Base-by-base conservation (phyloP, 2,797 vertebrate species). In the Myiotriccus ornatus region DNA sequence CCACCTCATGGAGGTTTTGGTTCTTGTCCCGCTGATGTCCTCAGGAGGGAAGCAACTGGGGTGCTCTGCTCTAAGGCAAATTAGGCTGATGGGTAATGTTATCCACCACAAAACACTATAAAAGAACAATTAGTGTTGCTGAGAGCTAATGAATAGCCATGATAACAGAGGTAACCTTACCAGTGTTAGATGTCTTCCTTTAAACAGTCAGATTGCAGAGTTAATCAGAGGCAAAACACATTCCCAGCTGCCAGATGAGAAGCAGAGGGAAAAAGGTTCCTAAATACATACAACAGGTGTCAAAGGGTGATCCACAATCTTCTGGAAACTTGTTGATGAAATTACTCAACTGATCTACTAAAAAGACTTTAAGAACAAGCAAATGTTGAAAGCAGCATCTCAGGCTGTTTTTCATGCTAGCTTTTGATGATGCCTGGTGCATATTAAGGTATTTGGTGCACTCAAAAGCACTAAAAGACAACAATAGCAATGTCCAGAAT, bases 291-390 rank as follows among this genome's bases (percentile, higher is more conserved):
- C 6, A 84, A 86, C 1, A 8, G 11, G 37, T 60, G 43, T 64
- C 67, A 74, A 74, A 77, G 11, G 35, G 46, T 0, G 0, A 84
- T 76, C 35, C 1, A 9, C 41, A 77, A 74, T 84, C 70, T 80
- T 70, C 86, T 84, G 67, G 60, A 85, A 84, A 93, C 32, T 81
- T 91, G 69, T n/a, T 73, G 49, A 59, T 90, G 85, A 83, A 93
- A 95, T 90, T 60, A 89, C 55, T 89, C 85, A 96, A 49, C 37
- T 60, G 56, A 84, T 68, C 69, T 86, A 79, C 65, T 89, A 83
- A 77, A 82, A 81, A 85, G 56, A 68, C 62, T 87, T 71, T 90
- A 94, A 79, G 52, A 71, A 93, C 1, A 10, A 79, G 28, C n/a
- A 87, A 91, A 91, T 81, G 64, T 21, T 73, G 27, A 87, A 92